Conservation (phyloP, 2,888 invertebrate species). For the Watsonalla binaria region DNA sequence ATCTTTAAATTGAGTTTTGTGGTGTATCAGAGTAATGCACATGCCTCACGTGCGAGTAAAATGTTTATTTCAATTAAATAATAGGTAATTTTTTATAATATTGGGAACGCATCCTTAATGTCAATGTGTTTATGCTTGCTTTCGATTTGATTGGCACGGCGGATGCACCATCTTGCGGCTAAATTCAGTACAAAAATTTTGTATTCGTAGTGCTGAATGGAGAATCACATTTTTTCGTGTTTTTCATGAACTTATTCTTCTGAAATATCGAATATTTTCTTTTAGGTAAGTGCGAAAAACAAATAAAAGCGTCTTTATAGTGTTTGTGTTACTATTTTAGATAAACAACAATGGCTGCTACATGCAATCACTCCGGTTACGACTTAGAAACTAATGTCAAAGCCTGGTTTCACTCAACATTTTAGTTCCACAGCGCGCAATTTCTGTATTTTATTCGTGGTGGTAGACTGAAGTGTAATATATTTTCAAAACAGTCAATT, state of each 20-base stretch:
- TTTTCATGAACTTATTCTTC: slow-evolving; percentile 71
- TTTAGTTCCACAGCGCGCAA: slow-evolving; percentile 45
- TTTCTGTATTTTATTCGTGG: slow-evolving; percentile 21
- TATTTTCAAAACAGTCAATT: slow-evolving; percentile 7
- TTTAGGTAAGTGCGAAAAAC: slow-evolving; percentile 61
- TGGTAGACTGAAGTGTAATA: slow-evolving; percentile 14
- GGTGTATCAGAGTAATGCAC: too few species aligned
- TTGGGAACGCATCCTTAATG: slow-evolving; percentile 35
- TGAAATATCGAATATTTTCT: slow-evolving; percentile 64
- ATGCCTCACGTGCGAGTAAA: too few species aligned
- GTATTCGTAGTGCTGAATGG: slow-evolving; percentile 78
- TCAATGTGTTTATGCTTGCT: slow-evolving; percentile 5
- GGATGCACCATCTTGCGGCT: slow-evolving; percentile 45
- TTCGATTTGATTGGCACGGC: neutral
- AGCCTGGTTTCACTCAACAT: slow-evolving; percentile 66
- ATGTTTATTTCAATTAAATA: neutral
- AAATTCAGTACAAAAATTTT: slow-evolving; percentile 70
- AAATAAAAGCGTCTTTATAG: slow-evolving; percentile 15
- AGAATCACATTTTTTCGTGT: slow-evolving; percentile 73
- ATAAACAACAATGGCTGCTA: slow-evolving; percentile 38
- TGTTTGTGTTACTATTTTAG: slow-evolving; percentile 18
- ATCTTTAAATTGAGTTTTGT: too few species aligned
- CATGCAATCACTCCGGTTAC: slow-evolving; percentile 53
- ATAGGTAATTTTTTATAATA: neutral
- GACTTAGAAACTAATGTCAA: slow-evolving; percentile 73